Base-by-base conservation (phyloP, 2,113 vertebrate genomes). In the Zingel zingel region DNA sequence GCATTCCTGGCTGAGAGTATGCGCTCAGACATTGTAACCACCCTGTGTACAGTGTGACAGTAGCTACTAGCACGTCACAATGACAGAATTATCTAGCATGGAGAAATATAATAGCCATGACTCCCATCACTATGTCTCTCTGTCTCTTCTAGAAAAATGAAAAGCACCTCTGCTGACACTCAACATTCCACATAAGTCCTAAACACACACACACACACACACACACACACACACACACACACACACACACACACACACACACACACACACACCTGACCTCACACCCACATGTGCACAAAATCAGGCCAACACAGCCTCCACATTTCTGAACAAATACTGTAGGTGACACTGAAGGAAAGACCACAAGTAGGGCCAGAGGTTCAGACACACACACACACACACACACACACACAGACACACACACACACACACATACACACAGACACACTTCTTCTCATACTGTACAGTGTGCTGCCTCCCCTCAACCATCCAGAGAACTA, bases 251-350 rank as follows among this genome's bases (percentile, higher is more conserved):
- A 10, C 39, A 10, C 39, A 39, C 8, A 43, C 39, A 10, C 39
- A 77, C 51, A 69, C 73, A 81, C 53, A 75, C 69, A 74, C 50
- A 82, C 70, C 71, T 87, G 83, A 89, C 54, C 86, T 87, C 85
- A 85, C 85, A 88, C 77, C 79, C 79, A 89, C 77, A 71, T 69
- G 70, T 73, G 30, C 64, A 68, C 79, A 84, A 66, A 79, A 77
- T 69, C 70, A 59, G 64, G 39, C 70, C 62, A 77, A 27, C 74
- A 53, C 56, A 73, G 65, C 75, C 69, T 72, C 57, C 58, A 72
- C 39, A 68, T 74, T 73, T 65, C 77, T 76, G 72, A 80, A 48
- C 63, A 85, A 88, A 89, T 43, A 86, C 23, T 47, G 33, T 18
- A 13, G 54, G 69, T 80, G 27, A 79, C 76, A 72, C 71, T 71